These are phyloP conservation scores for Amazona vittata DNA, from an alignment of 2,113 vertebrate genomes.

Conservation along the genomic window DNA sequence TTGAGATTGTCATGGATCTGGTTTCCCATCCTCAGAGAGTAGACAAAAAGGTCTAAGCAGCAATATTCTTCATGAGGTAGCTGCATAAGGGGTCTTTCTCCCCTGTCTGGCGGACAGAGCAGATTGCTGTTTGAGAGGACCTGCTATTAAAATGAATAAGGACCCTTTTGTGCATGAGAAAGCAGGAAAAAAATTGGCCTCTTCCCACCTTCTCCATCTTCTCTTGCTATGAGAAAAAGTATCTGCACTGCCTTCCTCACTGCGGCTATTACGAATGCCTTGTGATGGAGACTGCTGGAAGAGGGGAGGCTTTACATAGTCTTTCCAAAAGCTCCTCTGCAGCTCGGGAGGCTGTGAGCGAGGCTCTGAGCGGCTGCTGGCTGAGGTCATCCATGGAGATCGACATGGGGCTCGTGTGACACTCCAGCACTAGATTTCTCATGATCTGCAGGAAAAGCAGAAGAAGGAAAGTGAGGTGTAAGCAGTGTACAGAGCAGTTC, in stretches of 20 bases:
- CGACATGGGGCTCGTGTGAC: fast-evolving
- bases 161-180: neutral
- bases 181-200: neutral
- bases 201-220: neutral
- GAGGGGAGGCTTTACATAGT: too few species aligned
- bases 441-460: neutral
- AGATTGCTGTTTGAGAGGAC: neutral
- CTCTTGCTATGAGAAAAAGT: neutral
- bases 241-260: neutral
- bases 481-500: fast-evolving
- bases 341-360: neutral
- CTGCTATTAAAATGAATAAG: neutral
- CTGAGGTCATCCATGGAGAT: neutral
- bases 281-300: neutral
- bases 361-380: neutral
- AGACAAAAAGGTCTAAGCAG: neutral
- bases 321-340: neutral
- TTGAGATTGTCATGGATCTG: neutral
- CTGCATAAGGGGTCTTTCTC: neutral
- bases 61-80: neutral
- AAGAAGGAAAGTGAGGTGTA: neutral
- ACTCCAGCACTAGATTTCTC: neutral
- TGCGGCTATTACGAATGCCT: neutral
- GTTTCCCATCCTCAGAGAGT: neutral
- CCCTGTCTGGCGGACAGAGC: neutral